phyloP scores from a whole-genome alignment of 23 tunicate genomes.

The Oikopleura dioica region DNA sequence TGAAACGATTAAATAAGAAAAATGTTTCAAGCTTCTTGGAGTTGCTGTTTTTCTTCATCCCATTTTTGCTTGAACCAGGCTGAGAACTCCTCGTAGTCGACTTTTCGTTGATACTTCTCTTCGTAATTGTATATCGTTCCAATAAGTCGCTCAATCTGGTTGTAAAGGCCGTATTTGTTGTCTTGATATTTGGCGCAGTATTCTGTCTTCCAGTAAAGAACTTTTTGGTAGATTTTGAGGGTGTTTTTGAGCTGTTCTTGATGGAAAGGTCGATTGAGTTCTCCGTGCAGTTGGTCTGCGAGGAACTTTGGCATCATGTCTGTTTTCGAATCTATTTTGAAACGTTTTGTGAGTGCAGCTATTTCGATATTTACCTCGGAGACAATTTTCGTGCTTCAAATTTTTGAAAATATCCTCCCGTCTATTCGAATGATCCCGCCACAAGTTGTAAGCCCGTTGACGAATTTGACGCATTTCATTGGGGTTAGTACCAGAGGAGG shows the following conservation, averaged over 20 bases:
- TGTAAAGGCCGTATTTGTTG: not conserved
- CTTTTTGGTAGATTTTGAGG: not conserved
- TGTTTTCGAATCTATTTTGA: not conserved
- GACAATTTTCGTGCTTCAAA: too few relatives aligned
- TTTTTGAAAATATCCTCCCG: too few relatives aligned
- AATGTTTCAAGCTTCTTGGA: too few relatives aligned
- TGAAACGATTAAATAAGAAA: too few relatives aligned
- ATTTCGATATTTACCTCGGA: too few relatives aligned
- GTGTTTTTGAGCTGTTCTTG: not conserved
- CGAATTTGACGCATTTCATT: not conserved
- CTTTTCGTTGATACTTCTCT: too few relatives aligned
- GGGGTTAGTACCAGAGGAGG: not conserved
- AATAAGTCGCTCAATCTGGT: conserved; percentile 3
- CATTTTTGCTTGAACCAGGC: too few relatives aligned
- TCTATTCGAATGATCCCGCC: conserved; percentile 8
- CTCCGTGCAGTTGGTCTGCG: not conserved
- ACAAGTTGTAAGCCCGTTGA: not conserved
- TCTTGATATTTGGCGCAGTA: not conserved
- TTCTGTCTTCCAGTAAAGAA: not conserved
- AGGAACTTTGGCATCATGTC: not conserved
- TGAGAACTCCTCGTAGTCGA: too few relatives aligned
- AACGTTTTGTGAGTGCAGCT: not conserved
- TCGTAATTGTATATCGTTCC: not conserved
- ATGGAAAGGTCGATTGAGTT: not conserved
- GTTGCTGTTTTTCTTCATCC: too few relatives aligned